These are phyloP conservation scores for Rhyzopertha dominica DNA, from an alignment of 1,140 invertebrate genomes.

Conservation along the genomic window DNA sequence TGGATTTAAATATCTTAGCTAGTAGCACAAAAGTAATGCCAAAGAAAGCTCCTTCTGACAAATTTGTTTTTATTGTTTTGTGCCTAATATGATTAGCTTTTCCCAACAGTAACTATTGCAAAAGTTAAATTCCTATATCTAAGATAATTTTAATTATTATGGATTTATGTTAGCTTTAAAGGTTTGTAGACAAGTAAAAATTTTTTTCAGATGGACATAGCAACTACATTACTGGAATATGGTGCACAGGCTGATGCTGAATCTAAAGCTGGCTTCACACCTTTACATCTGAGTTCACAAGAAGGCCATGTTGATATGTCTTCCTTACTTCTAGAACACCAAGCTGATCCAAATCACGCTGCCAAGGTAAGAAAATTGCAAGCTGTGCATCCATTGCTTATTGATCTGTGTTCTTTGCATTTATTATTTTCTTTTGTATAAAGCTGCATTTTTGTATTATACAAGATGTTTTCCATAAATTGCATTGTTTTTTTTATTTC, in stretches of 20 bases:
- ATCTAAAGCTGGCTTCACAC: slow-evolving; percentile 80
- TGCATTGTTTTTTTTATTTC: slow-evolving; percentile 6
- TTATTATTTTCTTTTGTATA: slow-evolving; percentile 1
- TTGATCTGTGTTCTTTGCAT: too few species aligned
- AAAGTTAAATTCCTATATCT: neutral
- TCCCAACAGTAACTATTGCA: neutral
- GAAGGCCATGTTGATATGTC: slow-evolving; percentile 91
- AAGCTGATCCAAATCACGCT: slow-evolving; percentile 71
- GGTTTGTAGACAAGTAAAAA: slow-evolving; percentile 2
- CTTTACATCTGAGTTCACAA: slow-evolving; percentile 89
- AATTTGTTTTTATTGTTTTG: too few species aligned
- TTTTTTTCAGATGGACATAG: slow-evolving; percentile 70
- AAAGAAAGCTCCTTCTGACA: too few species aligned
- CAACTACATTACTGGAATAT: slow-evolving; percentile 89
- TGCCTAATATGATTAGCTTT: too few species aligned
- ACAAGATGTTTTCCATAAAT: slow-evolving; percentile 10
- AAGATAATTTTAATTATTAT: neutral
- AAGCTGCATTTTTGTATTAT: slow-evolving; percentile 3
- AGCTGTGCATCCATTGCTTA: neutral
- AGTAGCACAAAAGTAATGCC: too few species aligned
- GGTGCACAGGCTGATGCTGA: slow-evolving; percentile 81
- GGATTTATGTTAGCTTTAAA: neutral
- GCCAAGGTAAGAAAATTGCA: slow-evolving; percentile 57
- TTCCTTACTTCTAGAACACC: slow-evolving; percentile 73
- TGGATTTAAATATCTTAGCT: too few species aligned